phyloP scores from a whole-genome alignment of 1,140 invertebrate species.

The Streblospio benedicti region DNA sequence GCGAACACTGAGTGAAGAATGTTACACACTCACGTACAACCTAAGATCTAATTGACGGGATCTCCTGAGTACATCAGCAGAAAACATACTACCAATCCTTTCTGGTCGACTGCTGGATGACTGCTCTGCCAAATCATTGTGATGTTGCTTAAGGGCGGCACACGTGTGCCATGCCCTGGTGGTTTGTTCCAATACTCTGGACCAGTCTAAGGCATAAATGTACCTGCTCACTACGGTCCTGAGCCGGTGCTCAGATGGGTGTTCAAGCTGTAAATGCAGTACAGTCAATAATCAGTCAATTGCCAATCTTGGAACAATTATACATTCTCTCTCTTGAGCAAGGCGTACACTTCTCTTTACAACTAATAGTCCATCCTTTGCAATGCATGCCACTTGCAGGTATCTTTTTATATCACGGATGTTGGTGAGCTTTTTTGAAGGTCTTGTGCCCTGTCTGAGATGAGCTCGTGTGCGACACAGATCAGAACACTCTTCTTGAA shows the following conservation, averaged over 20 bases:
- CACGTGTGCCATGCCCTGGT: constrained; percentile 13
- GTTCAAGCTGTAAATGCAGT: constrained; percentile 19
- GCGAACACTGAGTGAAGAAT: too few relatives aligned
- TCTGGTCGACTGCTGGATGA: too few relatives aligned
- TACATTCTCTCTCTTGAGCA: not conserved
- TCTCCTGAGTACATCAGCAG: too few relatives aligned
- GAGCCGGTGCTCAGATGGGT: constrained; percentile 15
- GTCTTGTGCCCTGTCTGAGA: constrained; percentile 20
- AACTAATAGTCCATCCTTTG: constrained; percentile 24
- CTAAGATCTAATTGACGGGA: too few relatives aligned
- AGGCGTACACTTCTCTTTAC: constrained; percentile 11
- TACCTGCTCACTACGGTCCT: constrained; percentile 12
- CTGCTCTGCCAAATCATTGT: too few relatives aligned
- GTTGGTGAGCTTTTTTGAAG: constrained; percentile 22
- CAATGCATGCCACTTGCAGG: constrained; percentile 17
- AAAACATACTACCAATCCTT: too few relatives aligned
- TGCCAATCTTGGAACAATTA: constrained; percentile 18
- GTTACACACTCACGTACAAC: too few relatives aligned
- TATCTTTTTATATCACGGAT: constrained; percentile 21
- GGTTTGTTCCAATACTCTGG: constrained; percentile 6
- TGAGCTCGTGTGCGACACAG: constrained; percentile 18
- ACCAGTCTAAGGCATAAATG: constrained; percentile 21
- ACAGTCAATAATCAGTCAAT: constrained; percentile 20
- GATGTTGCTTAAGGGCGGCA: constrained; percentile 14
- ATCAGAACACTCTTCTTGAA: constrained; percentile 21